Base-by-base conservation (phyloP, 2,797 vertebrate genomes). In the Spea hammondii region DNA sequence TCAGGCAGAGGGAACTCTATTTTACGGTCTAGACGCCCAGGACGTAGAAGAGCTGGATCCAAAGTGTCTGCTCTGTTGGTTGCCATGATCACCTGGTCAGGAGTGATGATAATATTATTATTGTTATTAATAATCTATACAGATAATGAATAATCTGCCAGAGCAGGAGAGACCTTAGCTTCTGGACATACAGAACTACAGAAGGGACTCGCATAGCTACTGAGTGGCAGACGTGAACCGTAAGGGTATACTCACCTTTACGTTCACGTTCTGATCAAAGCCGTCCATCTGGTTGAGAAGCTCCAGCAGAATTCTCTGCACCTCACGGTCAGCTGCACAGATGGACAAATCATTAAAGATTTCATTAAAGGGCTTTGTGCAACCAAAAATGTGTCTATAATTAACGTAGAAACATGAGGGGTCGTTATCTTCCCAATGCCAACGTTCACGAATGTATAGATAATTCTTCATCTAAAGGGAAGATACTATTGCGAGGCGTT, bases 261-360 rank as follows among this genome's bases (percentile, higher is more conserved):
- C 96, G 0, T 98, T 98, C 79, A 98, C 96, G 0, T 96, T 97
- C 90, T 98, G 96, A 85, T 98, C 96, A 4, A 98, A 98, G 50
- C 96, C 96, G 0, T 97, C 96, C 96, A 98, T 98, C 86, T 98
- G 96, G 84, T 98, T 98, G 6, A 98, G 93, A 66, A 97, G 93
- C 90, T 98, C 96, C 50, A 98, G 91, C 59, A 98, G 87, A 87
- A 98, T 98, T 69, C 96, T 89, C 84, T 98, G 96, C 48, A 97
- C 96, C 83, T 98, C 96, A 65, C 96, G 86, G 86, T 97, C 96
- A 66, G 96, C 96, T 98, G 87, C 4, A 84, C 17, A 70, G 4
- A 44, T n/a, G 47, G n/a, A 50, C 0, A 1, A 0, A 65, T 84
- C 76, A 86, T 59, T n/a, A 6, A 53, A 53, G 51, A 53, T 53